Evolutionary conservation across 2,797 vertebrate species (phyloP), one percentile per base, ranked within the genome.

Genomic region (Cossypha caffra): DNA sequence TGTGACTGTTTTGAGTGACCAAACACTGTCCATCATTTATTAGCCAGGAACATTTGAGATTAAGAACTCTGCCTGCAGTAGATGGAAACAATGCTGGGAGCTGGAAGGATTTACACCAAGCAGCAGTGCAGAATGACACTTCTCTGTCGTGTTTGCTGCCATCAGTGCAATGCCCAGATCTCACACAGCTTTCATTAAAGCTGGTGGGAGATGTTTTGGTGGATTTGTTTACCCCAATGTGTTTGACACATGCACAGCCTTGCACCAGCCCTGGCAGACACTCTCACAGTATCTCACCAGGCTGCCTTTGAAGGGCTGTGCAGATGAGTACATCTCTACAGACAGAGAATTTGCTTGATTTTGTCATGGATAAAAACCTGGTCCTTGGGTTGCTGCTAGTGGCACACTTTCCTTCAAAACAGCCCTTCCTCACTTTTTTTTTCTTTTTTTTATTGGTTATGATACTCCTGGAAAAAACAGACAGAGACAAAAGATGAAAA

Each of bases 351-450:
- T 45, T 83, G 5, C 23, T 37, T 48, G 10, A 11, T 28, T 89
- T 88, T 66, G 3, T 61, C 45, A 82, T 80, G 42, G 23, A 37
- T 83, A 16, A 74, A 85, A 52, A 62, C 25, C 33, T 77, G 14
- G 13, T 79, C 35, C 38, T 74, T 1, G 4, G 35, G 10, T 18
- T 74, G 28, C 59, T 76, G 25, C 19, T 23, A 42, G 35, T 4
- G 4, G 5, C 28, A 76, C 10, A 8, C 2, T 67, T 92, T 35
- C 21, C 28, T 89, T 74, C 50, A 38, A 74, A 93, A 38, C 14
- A 50, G 2, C 7, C 63, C 26, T 2, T 0, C 25, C 25, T 13
- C 47, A 3, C 7, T 24, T 13, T 8, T 45, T 45, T 25, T 11
- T 4, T 7, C 8, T 9, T 10, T 38, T 43, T 37, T 7, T 2